Evolutionary conservation across 2,888 invertebrate species (phyloP), one percentile per base, ranked within the genome.

Genomic region (Drosophila anomelani): DNA sequence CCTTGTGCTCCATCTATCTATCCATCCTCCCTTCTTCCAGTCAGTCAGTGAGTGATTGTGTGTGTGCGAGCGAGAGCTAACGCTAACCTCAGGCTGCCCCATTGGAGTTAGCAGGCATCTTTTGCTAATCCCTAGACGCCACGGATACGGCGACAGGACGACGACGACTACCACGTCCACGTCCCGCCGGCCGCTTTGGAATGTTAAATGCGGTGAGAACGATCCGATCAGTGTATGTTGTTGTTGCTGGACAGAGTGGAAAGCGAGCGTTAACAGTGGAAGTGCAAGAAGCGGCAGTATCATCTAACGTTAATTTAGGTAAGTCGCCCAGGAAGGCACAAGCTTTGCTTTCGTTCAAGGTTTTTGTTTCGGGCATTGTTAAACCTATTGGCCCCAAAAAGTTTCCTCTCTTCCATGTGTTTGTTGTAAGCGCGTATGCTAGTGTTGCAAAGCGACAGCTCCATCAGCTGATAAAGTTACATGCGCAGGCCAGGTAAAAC

Each of bases 181-280:
- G 70, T 72, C 60, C 47, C 74, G 78, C 72, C 77, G 75, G 82
- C 75, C 90, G 88, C 89, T 85, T 91, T 92, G 92, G 92, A 92
- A 92, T 92, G 92, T 92, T 92, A 92, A 88, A 92, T 92, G 92
- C 90, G 89, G 92, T 91, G 91, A 90, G 86, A 86, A 86, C 90
- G 88, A 82, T 84, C 86, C 89, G 87, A 88, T 90, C 87, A 90
- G 88, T 91, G 91, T 90, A 90, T 91, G 84, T 85, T 88, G 76
- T 76, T 83, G 90, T 87, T 91, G 80, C 89, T 91, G 81, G 90
- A 88, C 85, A 80, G 73, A 63, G 63, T 64, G 55, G 58, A 72
- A 58, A 73, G 72, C 63, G 55, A 72, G 76, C 81, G 83, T 77
- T 83, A 81, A 79, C 71, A 78, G 79, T 80, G 81, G 85, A 75